Conservation (phyloP, 2,797 vertebrate genomes). For the Microhierax caerulescens region DNA sequence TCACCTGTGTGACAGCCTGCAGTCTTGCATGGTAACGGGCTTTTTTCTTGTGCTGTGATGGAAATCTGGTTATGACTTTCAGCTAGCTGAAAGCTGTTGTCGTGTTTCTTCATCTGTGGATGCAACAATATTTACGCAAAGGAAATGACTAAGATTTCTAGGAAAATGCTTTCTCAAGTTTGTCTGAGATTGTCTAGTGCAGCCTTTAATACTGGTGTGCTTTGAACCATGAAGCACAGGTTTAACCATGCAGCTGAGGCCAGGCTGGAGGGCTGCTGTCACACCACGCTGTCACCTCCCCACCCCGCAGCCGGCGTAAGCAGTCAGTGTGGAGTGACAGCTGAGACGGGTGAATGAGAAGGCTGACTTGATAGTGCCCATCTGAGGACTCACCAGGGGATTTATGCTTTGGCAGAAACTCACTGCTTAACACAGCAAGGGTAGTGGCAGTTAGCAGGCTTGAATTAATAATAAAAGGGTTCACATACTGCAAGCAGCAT, state of each 20-base stretch:
- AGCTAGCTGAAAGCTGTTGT: neutral
- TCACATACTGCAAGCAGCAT: neutral
- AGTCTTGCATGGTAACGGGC: fast-evolving
- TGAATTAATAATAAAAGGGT: neutral
- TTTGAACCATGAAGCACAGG: neutral
- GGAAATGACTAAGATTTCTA: neutral
- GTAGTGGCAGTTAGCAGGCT: neutral
- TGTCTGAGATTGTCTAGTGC: neutral
- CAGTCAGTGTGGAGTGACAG: neutral
- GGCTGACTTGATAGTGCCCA: neutral
- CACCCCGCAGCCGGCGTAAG: neutral
- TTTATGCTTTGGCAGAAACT: neutral
- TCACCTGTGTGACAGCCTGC: neutral
- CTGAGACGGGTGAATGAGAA: neutral
- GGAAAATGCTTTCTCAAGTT: neutral
- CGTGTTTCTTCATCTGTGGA: neutral
- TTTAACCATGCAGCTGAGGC: neutral
- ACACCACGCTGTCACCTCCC: neutral
- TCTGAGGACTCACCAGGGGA: neutral
- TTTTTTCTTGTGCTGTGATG: fast-evolving
- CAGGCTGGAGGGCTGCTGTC: neutral
- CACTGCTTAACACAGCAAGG: neutral
- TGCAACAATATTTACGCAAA: neutral
- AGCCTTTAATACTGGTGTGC: neutral
- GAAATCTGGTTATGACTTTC: neutral